Percentiles rank a stretch among this genome's conserved stretches.
These are phyloP conservation scores for Sinelater perroti DNA, from an alignment of 2,888 invertebrate genomes.

Conservation along the genomic window DNA sequence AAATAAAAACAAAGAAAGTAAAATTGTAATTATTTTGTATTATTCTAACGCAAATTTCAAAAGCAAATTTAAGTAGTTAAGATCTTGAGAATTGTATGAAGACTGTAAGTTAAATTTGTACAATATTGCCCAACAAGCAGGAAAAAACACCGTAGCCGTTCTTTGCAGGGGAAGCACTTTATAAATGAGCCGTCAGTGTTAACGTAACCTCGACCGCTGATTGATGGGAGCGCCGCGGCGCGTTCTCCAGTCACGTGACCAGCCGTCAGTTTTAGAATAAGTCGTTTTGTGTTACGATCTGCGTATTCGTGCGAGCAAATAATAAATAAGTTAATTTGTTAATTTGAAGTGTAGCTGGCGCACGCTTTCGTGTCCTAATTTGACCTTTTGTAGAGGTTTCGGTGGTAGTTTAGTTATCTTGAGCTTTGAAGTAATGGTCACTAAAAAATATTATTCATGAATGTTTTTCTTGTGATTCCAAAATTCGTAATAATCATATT, in stretches of 20 bases:
- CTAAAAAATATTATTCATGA: no score
- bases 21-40: no score
- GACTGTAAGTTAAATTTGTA: no score
- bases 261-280: constrained; percentile 39
- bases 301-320: constrained; percentile 34
- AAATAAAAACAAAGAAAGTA: no score
- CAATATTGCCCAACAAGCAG: no score
- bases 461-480: no score
- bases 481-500: no score
- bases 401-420: no score
- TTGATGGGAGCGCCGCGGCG: constrained; percentile 42
- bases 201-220: constrained; percentile 41
- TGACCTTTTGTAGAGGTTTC: constrained; percentile 25
- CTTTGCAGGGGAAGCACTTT: constrained; percentile 35
- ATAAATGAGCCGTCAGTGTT: constrained; percentile 43
- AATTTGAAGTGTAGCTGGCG: constrained; percentile 35
- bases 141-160: constrained; percentile 22
- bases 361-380: constrained; percentile 29
- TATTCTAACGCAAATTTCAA: no score
- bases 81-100: no score
- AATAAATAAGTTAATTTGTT: constrained; percentile 40
- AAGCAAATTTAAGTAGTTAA: no score
- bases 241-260: constrained; percentile 37
- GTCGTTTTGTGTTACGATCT: constrained; percentile 38
- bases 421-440: no score